Evolutionary conservation across 1,140 invertebrate species (phyloP).

Genomic region (Halotydeus destructor): DNA sequence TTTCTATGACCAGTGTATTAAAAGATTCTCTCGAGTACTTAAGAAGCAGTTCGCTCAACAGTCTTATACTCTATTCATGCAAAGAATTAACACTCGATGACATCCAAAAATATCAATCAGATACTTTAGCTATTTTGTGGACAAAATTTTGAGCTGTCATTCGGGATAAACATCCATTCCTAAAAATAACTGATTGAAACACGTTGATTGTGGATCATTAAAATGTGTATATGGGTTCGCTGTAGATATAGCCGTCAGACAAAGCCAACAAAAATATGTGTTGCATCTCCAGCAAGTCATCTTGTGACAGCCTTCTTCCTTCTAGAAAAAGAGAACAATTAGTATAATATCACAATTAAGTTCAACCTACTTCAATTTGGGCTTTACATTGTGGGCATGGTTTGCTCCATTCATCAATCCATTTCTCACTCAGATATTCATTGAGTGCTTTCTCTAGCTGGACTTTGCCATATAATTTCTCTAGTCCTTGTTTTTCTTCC

Average conservation of each 20-base stretch:
- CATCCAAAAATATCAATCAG: too few species aligned
- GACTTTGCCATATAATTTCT: conserved; percentile 35
- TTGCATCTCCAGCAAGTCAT: conserved; percentile 43
- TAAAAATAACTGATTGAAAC: conserved; percentile 30
- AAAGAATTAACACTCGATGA: too few species aligned
- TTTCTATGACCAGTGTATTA: too few species aligned
- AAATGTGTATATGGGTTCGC: conserved; percentile 39
- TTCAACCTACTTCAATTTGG: conserved; percentile 34
- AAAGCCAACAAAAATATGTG: conserved; percentile 43
- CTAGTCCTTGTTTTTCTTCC: conserved; percentile 27
- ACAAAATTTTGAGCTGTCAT: too few species aligned
- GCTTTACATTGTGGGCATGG: conserved; percentile 38
- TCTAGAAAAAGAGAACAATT: conserved; percentile 28
- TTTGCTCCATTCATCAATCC: conserved; percentile 37
- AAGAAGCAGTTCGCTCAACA: too few species aligned
- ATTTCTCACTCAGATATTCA: conserved; percentile 32
- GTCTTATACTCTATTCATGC: too few species aligned
- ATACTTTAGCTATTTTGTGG: too few species aligned
- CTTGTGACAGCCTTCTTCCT: conserved; percentile 48
- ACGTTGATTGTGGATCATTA: conserved; percentile 26
- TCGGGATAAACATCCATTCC: too few species aligned
- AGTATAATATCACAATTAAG: conserved; percentile 7
- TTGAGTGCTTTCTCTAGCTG: conserved; percentile 33
- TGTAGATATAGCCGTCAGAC: conserved; percentile 26
- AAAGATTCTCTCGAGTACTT: too few species aligned